A percentile compares a stretch with the other conserved stretches of the same genome.
phyloP scores from a whole-genome alignment of 2,888 invertebrate species.

The Eledone cirrhosa region DNA sequence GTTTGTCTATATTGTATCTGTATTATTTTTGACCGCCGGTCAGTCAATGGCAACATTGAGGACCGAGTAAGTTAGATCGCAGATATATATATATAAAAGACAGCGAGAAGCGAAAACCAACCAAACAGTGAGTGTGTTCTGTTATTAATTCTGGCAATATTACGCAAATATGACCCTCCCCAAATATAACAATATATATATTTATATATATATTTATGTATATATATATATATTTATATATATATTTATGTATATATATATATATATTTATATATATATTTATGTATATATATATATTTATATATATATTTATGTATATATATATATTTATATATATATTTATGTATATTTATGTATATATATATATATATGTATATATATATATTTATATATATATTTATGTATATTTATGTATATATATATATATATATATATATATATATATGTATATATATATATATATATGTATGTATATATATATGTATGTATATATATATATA shows the following conservation, averaged over 20 bases:
- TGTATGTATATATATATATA: neutral
- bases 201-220: no score
- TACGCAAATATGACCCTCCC: no score
- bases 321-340: neutral
- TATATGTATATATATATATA: neutral
- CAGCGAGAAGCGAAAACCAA: no score
- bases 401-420: neutral
- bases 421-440: neutral
- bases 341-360: neutral
- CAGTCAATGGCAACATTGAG: no score
- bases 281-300: neutral
- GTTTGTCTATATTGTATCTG: no score
- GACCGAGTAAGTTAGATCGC: no score
- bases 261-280: neutral
- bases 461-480: neutral
- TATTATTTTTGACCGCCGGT: no score
- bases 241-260: neutral
- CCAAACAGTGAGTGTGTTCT: no score
- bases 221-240: no score
- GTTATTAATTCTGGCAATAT: no score
- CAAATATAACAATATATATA: no score
- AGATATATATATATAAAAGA: no score
- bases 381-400: neutral
- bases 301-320: neutral
- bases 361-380: neutral